Evolutionary conservation across 2,888 invertebrate species (phyloP).

Genomic region (Nephrocerus scutellatus): DNA sequence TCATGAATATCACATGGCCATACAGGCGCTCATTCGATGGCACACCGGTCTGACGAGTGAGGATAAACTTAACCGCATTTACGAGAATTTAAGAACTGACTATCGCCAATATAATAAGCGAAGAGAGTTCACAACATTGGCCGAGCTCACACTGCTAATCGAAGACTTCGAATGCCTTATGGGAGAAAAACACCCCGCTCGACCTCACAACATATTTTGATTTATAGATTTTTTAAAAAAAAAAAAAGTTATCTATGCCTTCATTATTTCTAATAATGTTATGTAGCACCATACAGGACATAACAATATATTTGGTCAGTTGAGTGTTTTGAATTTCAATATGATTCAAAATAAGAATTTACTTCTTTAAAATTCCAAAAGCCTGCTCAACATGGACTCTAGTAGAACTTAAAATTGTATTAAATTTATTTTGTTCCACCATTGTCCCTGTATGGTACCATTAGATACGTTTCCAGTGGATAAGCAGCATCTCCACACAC

Average conservation of each 20-base stretch:
- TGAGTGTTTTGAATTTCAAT: slow-evolving; percentile 10
- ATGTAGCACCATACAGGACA: slow-evolving; percentile 11
- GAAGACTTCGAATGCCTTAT: no score
- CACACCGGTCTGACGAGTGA: no score
- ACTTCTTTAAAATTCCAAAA: slow-evolving; percentile 18
- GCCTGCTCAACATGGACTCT: slow-evolving; percentile 18
- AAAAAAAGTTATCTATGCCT: slow-evolving; percentile 2
- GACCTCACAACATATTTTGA: no score
- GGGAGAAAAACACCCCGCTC: no score
- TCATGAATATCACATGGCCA: no score
- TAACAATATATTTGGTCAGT: slow-evolving; percentile 10
- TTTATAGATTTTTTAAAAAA: no score
- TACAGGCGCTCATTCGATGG: no score
- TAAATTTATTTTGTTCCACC: slow-evolving; percentile 12
- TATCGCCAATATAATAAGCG: no score
- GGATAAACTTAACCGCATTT: no score
- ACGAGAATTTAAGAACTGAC: no score
- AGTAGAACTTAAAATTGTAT: slow-evolving; percentile 14
- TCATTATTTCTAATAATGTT: slow-evolving; percentile 11
- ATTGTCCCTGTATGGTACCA: slow-evolving; percentile 18
- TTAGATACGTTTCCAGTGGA: slow-evolving; percentile 16
- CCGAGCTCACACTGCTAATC: no score
- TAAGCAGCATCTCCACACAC: slow-evolving; percentile 17
- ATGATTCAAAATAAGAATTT: slow-evolving; percentile 14
- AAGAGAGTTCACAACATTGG: no score